Base-by-base conservation (phyloP, 2,797 vertebrate species). In the Gobio occitaniae region DNA sequence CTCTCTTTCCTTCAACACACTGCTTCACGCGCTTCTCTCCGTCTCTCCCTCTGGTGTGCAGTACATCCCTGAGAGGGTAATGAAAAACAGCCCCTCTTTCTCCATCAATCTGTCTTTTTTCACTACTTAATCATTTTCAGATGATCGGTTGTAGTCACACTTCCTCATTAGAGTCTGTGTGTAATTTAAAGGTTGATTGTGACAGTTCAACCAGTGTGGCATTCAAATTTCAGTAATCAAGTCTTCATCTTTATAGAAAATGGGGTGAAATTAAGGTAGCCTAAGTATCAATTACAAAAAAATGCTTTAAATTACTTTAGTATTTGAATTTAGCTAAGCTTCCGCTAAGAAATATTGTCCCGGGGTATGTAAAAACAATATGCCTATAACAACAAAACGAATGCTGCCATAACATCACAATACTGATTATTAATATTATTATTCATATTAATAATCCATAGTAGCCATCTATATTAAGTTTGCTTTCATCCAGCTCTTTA, bases 51-150 rank as follows among this genome's bases (percentile, higher is more conserved):
- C 86, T 87, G 75, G 83, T 82, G 72, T 65, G 74, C 78, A 87
- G 80, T 88, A 72, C 38, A 91, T 65, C 83, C 71, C 29, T 89
- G 89, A 87, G 84, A 89, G 84, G 72, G 85, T 88, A 87, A 90
- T 86, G 86, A 88, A 88, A 90, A 87, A 84, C 86, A 82, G 79
- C 83, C 87, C 85, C 84, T 48, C 81, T 88, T 56, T 69, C 54
- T 83, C 66, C 8, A 82, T 85, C 66, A 83, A 29, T 82, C 61
- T 13, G 80, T 84, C 54, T 82, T 88, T 80, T 76, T 54, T 89
- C 88, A 66, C 47, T 80, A 63, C 88, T 72, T 87, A 88, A 89
- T 88, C 59, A 87, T 68, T 86, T 13, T 72, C 86, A 89, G 85
- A 89, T 90, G 87, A 87, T 6, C 80, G 21, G 68, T 72, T 78